These are phyloP conservation scores for Heliconius ethilla DNA, from an alignment of 2,888 invertebrate genomes.

Conservation along the genomic window DNA sequence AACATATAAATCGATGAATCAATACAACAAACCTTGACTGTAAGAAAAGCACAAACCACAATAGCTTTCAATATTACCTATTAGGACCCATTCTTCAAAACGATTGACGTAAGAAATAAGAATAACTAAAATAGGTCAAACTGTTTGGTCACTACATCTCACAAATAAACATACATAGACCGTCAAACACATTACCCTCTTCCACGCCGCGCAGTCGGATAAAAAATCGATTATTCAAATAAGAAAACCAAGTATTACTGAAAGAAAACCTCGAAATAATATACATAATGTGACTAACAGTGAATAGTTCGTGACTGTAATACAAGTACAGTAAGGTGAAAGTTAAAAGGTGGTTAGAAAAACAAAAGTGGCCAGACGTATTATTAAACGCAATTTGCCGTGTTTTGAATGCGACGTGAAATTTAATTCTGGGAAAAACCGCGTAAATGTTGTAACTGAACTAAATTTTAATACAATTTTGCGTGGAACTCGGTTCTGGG, in stretches of 20 bases:
- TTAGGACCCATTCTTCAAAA: background rate
- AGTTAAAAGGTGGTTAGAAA: conserved; percentile 31
- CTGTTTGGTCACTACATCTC: background rate
- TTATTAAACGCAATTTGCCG: conserved; percentile 58
- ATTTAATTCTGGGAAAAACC: conserved; percentile 52
- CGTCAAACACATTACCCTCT: background rate
- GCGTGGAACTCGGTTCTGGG: background rate
- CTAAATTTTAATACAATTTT: background rate
- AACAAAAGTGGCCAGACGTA: conserved; percentile 54
- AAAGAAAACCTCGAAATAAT: background rate
- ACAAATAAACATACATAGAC: background rate
- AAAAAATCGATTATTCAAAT: background rate
- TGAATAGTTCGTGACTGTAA: conserved; percentile 25
- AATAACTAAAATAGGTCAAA: background rate
- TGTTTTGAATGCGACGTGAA: conserved; percentile 52
- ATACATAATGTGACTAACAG: background rate
- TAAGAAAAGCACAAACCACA: too few relatives aligned
- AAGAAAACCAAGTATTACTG: background rate
- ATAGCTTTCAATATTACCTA: too few relatives aligned
- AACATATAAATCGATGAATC: too few relatives aligned
- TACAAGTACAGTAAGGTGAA: background rate
- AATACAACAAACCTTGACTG: too few relatives aligned
- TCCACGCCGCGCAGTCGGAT: background rate
- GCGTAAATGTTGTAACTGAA: background rate
- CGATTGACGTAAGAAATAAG: background rate